Evolutionary conservation across 2,113 vertebrate species (phyloP).

Genomic region (Vimba vimba): DNA sequence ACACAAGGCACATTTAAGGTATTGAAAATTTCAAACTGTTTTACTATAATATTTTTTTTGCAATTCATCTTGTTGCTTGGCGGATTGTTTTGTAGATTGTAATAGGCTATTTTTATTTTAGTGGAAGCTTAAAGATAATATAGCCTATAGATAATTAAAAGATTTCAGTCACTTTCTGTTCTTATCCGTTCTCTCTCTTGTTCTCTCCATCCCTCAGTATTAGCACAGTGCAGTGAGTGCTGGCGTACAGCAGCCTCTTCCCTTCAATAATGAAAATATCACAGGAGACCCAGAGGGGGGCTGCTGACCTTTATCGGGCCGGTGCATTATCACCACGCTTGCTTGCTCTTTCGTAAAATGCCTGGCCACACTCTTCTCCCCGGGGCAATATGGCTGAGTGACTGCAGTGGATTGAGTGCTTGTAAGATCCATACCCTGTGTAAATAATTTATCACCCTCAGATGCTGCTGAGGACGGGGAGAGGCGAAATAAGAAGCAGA

Average conservation of each 20-base stretch:
- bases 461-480: constrained; percentile 42
- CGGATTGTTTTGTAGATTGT: background rate
- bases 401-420: constrained; percentile 65
- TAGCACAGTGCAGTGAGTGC: constrained; percentile 42
- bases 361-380: constrained; percentile 66
- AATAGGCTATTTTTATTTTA: background rate
- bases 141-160: background rate
- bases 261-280: constrained; percentile 77
- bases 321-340: constrained; percentile 70
- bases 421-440: constrained; percentile 69
- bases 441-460: constrained; percentile 73
- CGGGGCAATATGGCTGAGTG: constrained; percentile 65
- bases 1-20: background rate
- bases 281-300: constrained; percentile 74
- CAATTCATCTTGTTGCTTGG: background rate
- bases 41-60: background rate
- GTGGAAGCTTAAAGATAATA: background rate
- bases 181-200: background rate
- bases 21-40: background rate
- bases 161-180: background rate
- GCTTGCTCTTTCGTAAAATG: constrained; percentile 74
- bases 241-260: constrained; percentile 53
- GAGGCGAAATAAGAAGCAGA: constrained; percentile 48
- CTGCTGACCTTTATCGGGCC: constrained; percentile 74
- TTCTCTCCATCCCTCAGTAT: background rate